Base-by-base conservation (phyloP, 1,140 invertebrate genomes). In the Tetragnatha versicolor region DNA sequence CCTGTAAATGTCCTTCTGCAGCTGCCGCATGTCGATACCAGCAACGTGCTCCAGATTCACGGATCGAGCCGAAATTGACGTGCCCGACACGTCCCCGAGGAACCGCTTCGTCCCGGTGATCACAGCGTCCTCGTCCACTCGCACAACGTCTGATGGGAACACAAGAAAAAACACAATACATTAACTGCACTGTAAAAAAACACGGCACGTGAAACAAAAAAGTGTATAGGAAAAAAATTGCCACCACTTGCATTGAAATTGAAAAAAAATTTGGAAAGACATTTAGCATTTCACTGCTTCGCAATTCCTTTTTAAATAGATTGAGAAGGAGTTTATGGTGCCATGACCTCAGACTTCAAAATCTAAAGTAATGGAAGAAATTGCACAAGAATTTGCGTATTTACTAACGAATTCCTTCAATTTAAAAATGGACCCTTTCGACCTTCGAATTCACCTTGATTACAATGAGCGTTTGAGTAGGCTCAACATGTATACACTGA, bases 1-100 rank as follows among this genome's bases (percentile, higher is more conserved):
- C 73, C 73, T 77, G 53, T 69, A 79, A 10, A 79, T 0, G 4
- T 69, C 65, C 4, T 69, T 79, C 35, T 79, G 76, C 45, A 79
- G 35, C 25, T 47, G 35, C 4, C n/a, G 25, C 9, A 79, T 3
- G 31, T 79, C 39, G 5, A 79, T 33, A 20, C 65, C 76, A 7
- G 63, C 65, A 0, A 49, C 65, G 27, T 10, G n/a, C 7, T 68
- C 17, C 2, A 79, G 20, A 60, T 69, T 60, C 2, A 79, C 35
- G 4, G 63, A 31, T 6, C 31, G 3, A 1, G 76, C 63, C 4
- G 10, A 3, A 17, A 79, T 69, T 2, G 76, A 69, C 22, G 51
- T 17, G 17, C 63, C 76, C 6, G 35, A n/a, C 0, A 79, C 37
- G 47, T 79, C 63, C 14, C 76, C 76, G 12, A 33, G 17, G 17